phyloP scores from a whole-genome alignment of 2,797 vertebrate genomes.

The Austrolebias charrua region DNA sequence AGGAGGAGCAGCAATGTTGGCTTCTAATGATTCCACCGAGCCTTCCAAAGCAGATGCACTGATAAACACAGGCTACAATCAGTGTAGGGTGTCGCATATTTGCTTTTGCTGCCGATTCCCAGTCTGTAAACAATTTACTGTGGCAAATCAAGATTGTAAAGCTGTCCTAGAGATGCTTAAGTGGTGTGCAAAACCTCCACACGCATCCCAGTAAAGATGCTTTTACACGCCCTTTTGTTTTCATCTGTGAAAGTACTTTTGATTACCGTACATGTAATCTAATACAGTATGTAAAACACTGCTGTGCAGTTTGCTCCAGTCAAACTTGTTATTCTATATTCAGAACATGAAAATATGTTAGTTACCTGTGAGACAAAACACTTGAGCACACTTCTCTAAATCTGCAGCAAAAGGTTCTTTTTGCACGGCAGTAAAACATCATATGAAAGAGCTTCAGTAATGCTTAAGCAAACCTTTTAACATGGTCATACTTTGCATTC shows the following conservation, averaged over 20 bases:
- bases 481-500: too few species aligned
- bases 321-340: too few species aligned
- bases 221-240: conserved; percentile 19
- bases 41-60: not conserved
- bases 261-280: conserved; percentile 8
- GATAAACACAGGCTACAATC: conserved; percentile 4
- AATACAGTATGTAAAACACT: not conserved
- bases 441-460: too few species aligned
- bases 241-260: not conserved
- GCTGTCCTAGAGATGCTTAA: conserved; percentile 55
- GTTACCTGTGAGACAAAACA: not conserved
- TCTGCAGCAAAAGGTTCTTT: not conserved
- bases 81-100: not conserved
- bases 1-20: conserved; percentile 5
- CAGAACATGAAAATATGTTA: not conserved
- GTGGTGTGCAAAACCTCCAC: conserved; percentile 1
- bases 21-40: conserved; percentile 1
- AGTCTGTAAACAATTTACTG: conserved; percentile 24
- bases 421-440: too few species aligned
- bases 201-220: conserved; percentile 13
- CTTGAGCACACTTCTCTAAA: not conserved
- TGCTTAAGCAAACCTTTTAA: too few species aligned
- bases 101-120: not conserved
- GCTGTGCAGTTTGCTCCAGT: too few species aligned
- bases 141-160: conserved; percentile 24